These are phyloP conservation scores for Zelostemma sp. DNA, from an alignment of 1,140 invertebrate species.

Conservation along the genomic window DNA sequence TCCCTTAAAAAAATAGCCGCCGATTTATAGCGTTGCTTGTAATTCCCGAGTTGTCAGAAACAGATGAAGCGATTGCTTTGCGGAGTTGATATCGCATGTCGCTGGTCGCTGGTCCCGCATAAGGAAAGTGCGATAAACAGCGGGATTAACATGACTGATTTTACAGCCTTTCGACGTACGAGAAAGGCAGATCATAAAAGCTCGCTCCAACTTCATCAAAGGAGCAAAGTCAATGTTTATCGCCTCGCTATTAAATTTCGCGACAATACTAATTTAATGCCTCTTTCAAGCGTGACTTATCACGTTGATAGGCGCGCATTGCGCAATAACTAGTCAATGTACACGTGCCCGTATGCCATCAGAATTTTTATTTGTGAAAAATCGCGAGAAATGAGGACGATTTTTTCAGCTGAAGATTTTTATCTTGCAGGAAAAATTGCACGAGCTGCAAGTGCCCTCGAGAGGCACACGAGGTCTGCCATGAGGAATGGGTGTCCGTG, in stretches of 20 bases:
- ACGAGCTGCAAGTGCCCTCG: constrained; percentile 89
- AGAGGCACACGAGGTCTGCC: constrained; percentile 87
- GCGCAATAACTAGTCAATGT: too few relatives aligned
- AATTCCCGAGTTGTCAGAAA: too few relatives aligned
- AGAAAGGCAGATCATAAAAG: constrained; percentile 33
- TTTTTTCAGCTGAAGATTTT: too few relatives aligned
- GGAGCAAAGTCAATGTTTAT: constrained; percentile 45
- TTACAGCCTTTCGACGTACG: constrained; percentile 15
- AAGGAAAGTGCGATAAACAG: not conserved
- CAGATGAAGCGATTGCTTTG: constrained; percentile 4
- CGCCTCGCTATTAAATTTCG: constrained; percentile 40
- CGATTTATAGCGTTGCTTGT: too few relatives aligned
- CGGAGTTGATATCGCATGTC: constrained; percentile 5
- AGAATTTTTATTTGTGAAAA: too few relatives aligned
- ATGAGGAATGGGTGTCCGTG: constrained; percentile 88
- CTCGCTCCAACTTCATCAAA: constrained; percentile 39
- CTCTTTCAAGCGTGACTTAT: constrained; percentile 17
- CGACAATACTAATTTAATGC: constrained; percentile 17
- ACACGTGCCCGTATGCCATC: too few relatives aligned
- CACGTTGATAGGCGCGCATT: constrained; percentile 3
- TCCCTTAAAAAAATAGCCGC: too few relatives aligned
- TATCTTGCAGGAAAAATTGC: constrained; percentile 81
- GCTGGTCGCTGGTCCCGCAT: not conserved
- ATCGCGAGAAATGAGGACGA: too few relatives aligned
- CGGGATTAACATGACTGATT: constrained; percentile 29